A percentile compares a stretch with the other conserved stretches of the same genome.
Conservation (phyloP, 2,797 vertebrate species). For the Erethizon dorsatum region DNA sequence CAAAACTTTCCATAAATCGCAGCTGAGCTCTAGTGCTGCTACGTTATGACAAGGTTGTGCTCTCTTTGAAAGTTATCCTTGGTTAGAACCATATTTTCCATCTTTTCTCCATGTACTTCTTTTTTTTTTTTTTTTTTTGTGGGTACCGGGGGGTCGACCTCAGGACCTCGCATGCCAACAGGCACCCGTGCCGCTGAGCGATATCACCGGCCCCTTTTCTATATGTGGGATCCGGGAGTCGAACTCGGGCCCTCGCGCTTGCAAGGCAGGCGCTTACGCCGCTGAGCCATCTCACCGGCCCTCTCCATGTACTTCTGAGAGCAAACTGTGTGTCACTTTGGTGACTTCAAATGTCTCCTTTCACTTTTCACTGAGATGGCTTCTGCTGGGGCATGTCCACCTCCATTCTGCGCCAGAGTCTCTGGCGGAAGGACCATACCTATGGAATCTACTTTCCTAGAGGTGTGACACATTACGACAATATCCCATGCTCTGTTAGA, state of each 20-base stretch:
- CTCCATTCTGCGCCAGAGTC: neutral
- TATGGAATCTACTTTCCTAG: neutral
- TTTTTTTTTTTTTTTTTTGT: too few species aligned
- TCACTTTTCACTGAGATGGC: neutral
- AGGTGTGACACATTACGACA: neutral
- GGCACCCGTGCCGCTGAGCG: too few species aligned
- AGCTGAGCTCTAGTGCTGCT: neutral
- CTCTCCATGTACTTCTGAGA: neutral
- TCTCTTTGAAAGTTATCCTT: neutral
- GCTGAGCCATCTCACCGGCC: too few species aligned
- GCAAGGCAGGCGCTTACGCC: too few species aligned
- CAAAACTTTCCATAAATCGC: conserved; percentile 32
- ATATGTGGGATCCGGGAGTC: too few species aligned
- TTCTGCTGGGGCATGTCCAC: neutral
- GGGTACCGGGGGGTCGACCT: too few species aligned
- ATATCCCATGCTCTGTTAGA: neutral
- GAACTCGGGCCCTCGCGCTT: too few species aligned
- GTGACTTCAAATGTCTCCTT: neutral
- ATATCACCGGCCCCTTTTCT: too few species aligned
- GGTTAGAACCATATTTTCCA: neutral
- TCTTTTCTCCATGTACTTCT: neutral
- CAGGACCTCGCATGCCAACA: too few species aligned
- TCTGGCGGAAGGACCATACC: neutral
- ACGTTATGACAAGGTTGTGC: too few species aligned
- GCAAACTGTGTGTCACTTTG: neutral